Evolutionary conservation across 2,797 vertebrate species (phyloP).

Genomic region (Sebastes glaucus): DNA sequence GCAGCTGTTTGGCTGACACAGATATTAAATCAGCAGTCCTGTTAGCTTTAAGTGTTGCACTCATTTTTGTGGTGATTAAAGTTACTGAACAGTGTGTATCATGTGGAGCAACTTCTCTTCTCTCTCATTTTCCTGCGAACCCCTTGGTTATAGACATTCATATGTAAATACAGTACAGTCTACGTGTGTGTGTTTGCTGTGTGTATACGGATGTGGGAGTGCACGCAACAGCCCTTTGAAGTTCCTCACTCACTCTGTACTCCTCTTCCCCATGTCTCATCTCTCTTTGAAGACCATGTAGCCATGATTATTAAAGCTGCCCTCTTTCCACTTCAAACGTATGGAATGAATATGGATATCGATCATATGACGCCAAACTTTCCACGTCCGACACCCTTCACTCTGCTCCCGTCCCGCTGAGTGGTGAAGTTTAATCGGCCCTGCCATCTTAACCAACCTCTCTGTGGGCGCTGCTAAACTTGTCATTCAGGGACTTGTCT

Average conservation of each 20-base stretch:
- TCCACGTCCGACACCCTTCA: slow-evolving; percentile 33
- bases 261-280: slow-evolving; percentile 65
- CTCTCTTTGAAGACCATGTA: slow-evolving; percentile 77
- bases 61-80: slow-evolving; percentile 29
- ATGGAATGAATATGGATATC: slow-evolving; percentile 76
- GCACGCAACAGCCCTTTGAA: slow-evolving; percentile 68
- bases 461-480: slow-evolving; percentile 25
- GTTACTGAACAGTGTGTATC: slow-evolving; percentile 6
- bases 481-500: slow-evolving; percentile 32
- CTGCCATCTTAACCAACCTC: neutral
- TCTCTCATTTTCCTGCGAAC: slow-evolving; percentile 15
- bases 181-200: slow-evolving; percentile 26
- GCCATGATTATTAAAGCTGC: slow-evolving; percentile 73
- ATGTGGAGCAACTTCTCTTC: slow-evolving; percentile 26
- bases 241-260: slow-evolving; percentile 71
- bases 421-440: slow-evolving; percentile 28
- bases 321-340: slow-evolving; percentile 76
- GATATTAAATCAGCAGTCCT: slow-evolving; percentile 20
- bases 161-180: slow-evolving; percentile 62
- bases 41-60: slow-evolving; percentile 10
- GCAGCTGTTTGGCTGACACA: slow-evolving; percentile 35
- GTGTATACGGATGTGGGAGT: slow-evolving; percentile 39
- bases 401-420: slow-evolving; percentile 17
- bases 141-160: slow-evolving; percentile 53
- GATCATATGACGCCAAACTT: slow-evolving; percentile 42